A percentile compares a stretch with the other conserved stretches of the same genome.
Evolutionary conservation across 2,888 invertebrate species (phyloP).

Genomic region (Ochropleura leucogaster): DNA sequence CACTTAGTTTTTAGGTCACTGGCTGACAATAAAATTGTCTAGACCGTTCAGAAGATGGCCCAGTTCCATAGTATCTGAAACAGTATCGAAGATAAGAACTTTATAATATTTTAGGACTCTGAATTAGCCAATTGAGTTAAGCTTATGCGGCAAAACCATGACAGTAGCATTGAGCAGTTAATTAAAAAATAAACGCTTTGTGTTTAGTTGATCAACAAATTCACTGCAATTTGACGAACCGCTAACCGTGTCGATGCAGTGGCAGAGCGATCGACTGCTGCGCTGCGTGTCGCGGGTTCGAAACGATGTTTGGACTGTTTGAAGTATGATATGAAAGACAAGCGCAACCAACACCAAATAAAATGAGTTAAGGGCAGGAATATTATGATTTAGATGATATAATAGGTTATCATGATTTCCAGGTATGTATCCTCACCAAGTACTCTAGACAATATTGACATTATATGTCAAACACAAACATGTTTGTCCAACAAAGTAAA

Average conservation of each 20-base stretch:
- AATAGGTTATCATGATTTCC: no score
- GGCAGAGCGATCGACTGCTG: no score
- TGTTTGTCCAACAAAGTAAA: neutral
- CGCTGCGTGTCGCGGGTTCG: no score
- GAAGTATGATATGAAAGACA: no score
- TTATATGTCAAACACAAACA: neutral
- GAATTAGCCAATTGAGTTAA: neutral
- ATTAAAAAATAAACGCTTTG: no score
- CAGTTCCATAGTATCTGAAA: constrained; percentile 29
- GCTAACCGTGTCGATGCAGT: no score
- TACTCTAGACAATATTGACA: neutral
- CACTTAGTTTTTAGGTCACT: constrained; percentile 58
- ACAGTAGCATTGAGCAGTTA: neutral
- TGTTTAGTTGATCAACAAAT: no score
- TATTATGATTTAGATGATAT: no score
- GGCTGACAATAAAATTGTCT: constrained; percentile 49
- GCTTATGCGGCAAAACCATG: neutral
- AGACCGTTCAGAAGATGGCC: constrained; percentile 36
- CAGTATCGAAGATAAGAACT: constrained; percentile 1
- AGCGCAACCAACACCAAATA: no score
- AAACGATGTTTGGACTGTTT: no score
- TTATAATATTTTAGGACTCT: neutral
- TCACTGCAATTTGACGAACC: no score
- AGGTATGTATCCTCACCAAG: neutral
- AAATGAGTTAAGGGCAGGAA: no score